Evolutionary conservation across 2,888 invertebrate species (phyloP).

Genomic region (Cantharis rufa): DNA sequence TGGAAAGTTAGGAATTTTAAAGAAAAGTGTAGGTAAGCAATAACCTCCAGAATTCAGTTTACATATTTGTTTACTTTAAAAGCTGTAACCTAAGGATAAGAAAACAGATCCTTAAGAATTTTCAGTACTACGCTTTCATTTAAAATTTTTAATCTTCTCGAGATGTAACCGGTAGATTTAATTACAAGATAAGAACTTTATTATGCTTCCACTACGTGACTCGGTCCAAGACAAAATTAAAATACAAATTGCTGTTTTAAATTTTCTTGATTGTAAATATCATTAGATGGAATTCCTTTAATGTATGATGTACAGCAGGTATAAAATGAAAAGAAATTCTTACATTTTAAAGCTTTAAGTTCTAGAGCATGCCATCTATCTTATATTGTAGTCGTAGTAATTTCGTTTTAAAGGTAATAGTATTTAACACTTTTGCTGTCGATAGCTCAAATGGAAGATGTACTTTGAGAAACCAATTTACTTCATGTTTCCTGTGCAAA

Average conservation of each 20-base stretch:
- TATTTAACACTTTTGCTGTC: conserved; percentile 46
- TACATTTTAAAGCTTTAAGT: not conserved
- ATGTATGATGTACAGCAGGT: not conserved
- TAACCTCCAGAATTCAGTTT: not conserved
- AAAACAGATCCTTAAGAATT: conserved; percentile 4
- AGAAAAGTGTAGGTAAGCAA: not conserved
- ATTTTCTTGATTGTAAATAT: conserved; percentile 19
- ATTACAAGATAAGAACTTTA: conserved; percentile 46
- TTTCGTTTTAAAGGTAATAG: not conserved
- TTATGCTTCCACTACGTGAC: conserved; percentile 38
- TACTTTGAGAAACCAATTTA: conserved; percentile 51
- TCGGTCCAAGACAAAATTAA: conserved; percentile 37
- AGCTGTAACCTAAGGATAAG: not conserved
- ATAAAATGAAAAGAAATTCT: not conserved
- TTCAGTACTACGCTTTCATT: conserved; percentile 19
- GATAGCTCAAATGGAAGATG: conserved; percentile 43
- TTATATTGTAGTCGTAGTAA: not conserved
- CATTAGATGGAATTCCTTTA: conserved; percentile 20
- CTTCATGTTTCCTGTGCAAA: conserved; percentile 45
- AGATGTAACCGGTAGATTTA: conserved; percentile 44
- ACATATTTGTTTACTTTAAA: not conserved
- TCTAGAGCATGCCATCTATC: not conserved
- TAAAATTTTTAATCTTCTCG: conserved; percentile 37
- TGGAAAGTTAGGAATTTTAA: not conserved
- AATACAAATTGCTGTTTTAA: conserved; percentile 37